Conservation (phyloP, 2,113 vertebrate genomes). For the Microcebus murinus region DNA sequence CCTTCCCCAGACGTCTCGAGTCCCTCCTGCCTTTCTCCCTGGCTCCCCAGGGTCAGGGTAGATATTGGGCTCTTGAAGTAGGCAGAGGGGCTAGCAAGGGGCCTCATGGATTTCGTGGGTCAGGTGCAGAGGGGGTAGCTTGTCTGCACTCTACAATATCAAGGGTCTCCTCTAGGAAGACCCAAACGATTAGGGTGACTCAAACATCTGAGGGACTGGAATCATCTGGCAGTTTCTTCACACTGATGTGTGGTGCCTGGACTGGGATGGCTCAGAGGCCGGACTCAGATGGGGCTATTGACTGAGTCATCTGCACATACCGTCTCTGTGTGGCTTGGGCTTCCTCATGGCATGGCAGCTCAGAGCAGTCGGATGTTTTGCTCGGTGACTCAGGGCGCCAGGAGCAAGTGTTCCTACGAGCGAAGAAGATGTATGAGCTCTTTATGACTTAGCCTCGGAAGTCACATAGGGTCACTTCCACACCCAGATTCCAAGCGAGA, state of each 20-base stretch:
- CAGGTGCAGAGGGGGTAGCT: not conserved
- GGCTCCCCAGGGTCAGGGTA: not conserved
- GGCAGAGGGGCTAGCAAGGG: not conserved
- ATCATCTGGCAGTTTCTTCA: not conserved
- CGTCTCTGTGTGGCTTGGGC: rapidly evolving
- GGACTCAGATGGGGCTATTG: not conserved
- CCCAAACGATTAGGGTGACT: not conserved
- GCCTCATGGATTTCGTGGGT: not conserved
- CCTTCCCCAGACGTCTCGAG: not conserved
- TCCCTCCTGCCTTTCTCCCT: not conserved
- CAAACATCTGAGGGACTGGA: not conserved
- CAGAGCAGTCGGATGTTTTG: not conserved
- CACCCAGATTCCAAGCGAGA: not conserved
- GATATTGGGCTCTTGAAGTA: not conserved
- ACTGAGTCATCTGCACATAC: rapidly evolving
- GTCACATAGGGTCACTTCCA: not conserved
- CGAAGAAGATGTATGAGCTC: not conserved
- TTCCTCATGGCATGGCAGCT: not conserved
- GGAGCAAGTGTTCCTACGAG: no score
- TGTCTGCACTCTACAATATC: no score
- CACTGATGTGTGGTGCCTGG: not conserved
- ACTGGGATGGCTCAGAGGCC: not conserved
- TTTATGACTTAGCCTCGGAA: not conserved
- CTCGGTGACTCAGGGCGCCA: not conserved
- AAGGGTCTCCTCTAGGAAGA: not conserved